Conservation (phyloP, 1,140 invertebrate species). For the Zaprionus ornatus region DNA sequence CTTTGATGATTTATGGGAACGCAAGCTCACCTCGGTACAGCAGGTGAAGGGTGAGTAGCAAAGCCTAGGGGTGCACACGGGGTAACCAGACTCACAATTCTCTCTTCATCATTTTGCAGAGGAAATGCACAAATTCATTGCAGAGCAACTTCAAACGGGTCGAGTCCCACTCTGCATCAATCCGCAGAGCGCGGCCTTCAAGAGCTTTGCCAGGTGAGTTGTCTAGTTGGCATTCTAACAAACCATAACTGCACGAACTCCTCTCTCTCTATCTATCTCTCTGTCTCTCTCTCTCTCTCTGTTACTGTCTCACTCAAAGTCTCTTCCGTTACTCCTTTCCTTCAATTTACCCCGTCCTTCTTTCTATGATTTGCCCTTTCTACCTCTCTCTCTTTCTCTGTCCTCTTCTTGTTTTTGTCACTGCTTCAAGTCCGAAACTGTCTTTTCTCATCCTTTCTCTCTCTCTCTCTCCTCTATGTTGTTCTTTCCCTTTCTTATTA, state of each 20-base stretch:
- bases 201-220: conserved; percentile 99
- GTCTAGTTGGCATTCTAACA: conserved; percentile 13
- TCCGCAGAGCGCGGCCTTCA: conserved; percentile 99
- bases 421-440: conserved; percentile 29
- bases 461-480: conserved; percentile 25
- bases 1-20: conserved; percentile 98
- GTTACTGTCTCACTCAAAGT: conserved; percentile 19
- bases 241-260: conserved; percentile 19
- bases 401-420: conserved; percentile 25
- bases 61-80: too few relatives aligned
- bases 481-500: conserved; percentile 31
- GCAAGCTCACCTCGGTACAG: conserved; percentile 94
- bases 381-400: neutral
- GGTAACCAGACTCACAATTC: neutral
- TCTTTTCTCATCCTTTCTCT: conserved; percentile 4
- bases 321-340: neutral
- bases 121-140: conserved; percentile 99
- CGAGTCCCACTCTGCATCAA: conserved; percentile 99
- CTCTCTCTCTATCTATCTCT: conserved; percentile 23
- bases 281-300: conserved; percentile 11
- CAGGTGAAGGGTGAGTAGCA: conserved; percentile 94
- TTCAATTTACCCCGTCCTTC: neutral
- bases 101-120: conserved; percentile 86
- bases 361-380: conserved; percentile 16
- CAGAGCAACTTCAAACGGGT: conserved; percentile 96